Base-by-base conservation (phyloP, 2,113 vertebrate genomes). In the Gobiocypris rarus region DNA sequence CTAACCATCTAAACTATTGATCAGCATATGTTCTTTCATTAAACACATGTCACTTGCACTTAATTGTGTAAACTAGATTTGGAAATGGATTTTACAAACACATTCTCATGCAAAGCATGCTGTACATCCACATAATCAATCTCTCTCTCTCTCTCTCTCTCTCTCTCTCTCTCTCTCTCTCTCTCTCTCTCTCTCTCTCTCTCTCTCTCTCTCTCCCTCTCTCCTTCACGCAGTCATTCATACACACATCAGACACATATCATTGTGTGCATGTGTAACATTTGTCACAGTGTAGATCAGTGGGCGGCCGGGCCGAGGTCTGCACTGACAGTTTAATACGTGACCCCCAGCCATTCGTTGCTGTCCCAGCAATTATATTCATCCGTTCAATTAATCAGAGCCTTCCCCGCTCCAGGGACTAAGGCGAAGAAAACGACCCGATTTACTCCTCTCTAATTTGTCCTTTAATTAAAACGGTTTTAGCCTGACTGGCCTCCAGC, bases 251-350 rank as follows among this genome's bases (percentile, higher is more conserved):
- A 82, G 61, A 69, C 50, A 84, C 71, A 78, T 75, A 80, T 81
- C 43, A 56, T 24, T 59, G 48, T 75, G 41, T 69, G 81, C 67
- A 63, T 41, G 45, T 54, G 48, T 78, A 65, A 80, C 76, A 76
- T 87, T 80, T 28, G 75, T 87, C 84, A 83, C 76, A 28, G 48
- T 69, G 77, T 15, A 83, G 77, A 24, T 45, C 74, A 34, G 63
- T 58, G 43, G 76, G 86, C 31, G 65, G 78, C 41, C 31, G 43
- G 31, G 48, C 81, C 74, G 82, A 87, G 78, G 88, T 83, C 84
- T 84, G 43, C 50, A 48, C 75, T 84, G 88, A 86, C 88, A 86
- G 86, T 87, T 89, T 89, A 86, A 87, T 86, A 77, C 75, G 73
- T 84, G 78, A 89, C 88, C 86, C 61, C 50, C 79, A 76, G 71